These are phyloP conservation scores for Leucophenga varia DNA, from an alignment of 1,140 invertebrate species.

Conservation along the genomic window DNA sequence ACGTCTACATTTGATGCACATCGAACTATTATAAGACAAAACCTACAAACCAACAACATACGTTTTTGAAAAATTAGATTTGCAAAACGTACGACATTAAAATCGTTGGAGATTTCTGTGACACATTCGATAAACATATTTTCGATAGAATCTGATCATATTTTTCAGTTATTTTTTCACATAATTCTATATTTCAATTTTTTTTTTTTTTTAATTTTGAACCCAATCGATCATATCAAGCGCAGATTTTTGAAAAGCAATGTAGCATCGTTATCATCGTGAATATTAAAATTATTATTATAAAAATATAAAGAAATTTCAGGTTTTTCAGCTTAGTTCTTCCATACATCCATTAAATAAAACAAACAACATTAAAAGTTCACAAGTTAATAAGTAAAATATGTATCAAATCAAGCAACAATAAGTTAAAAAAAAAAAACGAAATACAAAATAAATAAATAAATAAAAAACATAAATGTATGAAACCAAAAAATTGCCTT, in stretches of 20 bases:
- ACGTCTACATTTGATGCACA: too few relatives aligned
- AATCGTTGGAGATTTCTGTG: too few relatives aligned
- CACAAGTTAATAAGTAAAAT: not conserved
- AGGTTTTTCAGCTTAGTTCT: slow-evolving; percentile 46
- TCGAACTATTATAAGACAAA: too few relatives aligned
- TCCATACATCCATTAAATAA: slow-evolving; percentile 26
- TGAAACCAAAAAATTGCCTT: slow-evolving; percentile 52
- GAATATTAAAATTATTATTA: slow-evolving; percentile 2
- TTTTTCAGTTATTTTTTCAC: slow-evolving; percentile 36
- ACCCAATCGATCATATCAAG: not conserved
- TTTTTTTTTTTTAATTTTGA: not conserved
- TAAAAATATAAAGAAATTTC: slow-evolving; percentile 14
- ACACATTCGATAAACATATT: too few relatives aligned
- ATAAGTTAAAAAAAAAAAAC: not conserved
- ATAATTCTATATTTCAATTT: slow-evolving; percentile 7
- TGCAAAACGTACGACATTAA: too few relatives aligned
- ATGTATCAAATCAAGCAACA: not conserved
- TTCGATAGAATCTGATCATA: too few relatives aligned
- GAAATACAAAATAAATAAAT: slow-evolving; percentile 3
- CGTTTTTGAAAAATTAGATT: too few relatives aligned
- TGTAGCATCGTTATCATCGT: not conserved
- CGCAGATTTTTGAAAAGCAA: not conserved
- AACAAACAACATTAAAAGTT: not conserved
- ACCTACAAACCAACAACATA: too few relatives aligned
- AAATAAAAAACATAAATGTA: slow-evolving; percentile 17